phyloP scores from a whole-genome alignment of 2,888 invertebrate species.

The Drosophila yooni region DNA sequence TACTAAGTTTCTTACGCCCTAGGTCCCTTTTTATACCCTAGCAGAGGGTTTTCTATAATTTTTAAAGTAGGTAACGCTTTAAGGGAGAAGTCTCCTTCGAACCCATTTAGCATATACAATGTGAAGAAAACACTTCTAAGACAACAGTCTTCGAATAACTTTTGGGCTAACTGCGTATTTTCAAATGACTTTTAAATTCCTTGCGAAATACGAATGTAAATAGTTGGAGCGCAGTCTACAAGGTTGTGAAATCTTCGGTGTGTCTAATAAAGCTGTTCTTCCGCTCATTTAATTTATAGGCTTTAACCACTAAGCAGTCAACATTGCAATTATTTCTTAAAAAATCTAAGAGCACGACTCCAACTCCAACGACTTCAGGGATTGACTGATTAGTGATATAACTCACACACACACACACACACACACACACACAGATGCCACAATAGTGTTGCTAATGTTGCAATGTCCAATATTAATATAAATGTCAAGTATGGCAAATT shows the following conservation, averaged over 20 bases:
- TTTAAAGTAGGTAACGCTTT: background rate
- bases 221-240: background rate
- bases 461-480: conserved; percentile 15
- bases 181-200: background rate
- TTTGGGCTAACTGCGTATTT: background rate
- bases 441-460: conserved; percentile 12
- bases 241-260: background rate
- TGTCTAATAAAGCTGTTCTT: background rate
- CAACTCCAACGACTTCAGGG: too few relatives aligned
- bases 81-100: background rate
- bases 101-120: background rate
- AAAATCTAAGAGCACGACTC: background rate
- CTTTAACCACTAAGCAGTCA: background rate
- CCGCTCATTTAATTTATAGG: background rate
- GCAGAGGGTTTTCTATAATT: background rate
- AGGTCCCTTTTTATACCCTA: conserved; percentile 11
- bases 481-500: conserved; percentile 33
- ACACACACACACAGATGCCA: conserved; percentile 4
- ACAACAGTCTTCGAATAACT: background rate
- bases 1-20: conserved; percentile 5
- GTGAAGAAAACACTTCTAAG: background rate
- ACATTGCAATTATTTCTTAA: background rate
- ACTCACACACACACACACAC: background rate
- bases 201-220: background rate
- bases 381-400: background rate